These are phyloP conservation scores for Papilio demoleus DNA, from an alignment of 2,888 invertebrate species.

Conservation along the genomic window DNA sequence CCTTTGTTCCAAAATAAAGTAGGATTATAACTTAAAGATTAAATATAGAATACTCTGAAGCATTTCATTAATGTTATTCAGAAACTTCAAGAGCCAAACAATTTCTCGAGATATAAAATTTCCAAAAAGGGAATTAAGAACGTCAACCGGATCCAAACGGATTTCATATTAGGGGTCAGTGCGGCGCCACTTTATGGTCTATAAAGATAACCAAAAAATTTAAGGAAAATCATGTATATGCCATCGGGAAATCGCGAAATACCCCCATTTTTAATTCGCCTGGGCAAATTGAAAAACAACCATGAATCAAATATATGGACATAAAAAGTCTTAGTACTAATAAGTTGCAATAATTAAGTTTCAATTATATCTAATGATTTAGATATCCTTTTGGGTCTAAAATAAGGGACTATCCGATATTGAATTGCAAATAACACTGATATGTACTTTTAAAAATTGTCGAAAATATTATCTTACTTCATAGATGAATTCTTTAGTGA, in stretches of 20 bases:
- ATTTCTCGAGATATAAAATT: constrained; percentile 2
- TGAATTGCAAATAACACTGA: too few relatives aligned
- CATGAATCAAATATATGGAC: too few relatives aligned
- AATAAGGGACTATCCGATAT: too few relatives aligned
- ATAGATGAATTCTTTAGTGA: too few relatives aligned
- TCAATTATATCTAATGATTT: too few relatives aligned
- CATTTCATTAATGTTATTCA: constrained; percentile 4
- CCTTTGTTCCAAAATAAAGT: too few relatives aligned
- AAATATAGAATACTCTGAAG: neutral
- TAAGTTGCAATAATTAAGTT: too few relatives aligned
- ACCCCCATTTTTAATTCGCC: neutral
- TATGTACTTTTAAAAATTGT: too few relatives aligned
- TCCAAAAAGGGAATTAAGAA: constrained; percentile 27
- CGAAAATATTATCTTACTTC: too few relatives aligned
- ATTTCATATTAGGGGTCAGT: constrained; percentile 34
- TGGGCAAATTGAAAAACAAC: neutral
- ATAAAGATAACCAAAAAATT: constrained; percentile 30
- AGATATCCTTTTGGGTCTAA: too few relatives aligned
- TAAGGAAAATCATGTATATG: constrained; percentile 23
- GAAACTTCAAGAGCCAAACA: constrained; percentile 9
- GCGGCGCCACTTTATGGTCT: constrained; percentile 16
- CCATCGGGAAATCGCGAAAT: neutral
- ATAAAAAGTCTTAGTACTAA: too few relatives aligned
- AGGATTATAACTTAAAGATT: neutral
- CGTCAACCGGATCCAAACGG: constrained; percentile 35